Percentiles rank a stretch among this genome's conserved stretches.
Conservation (phyloP, 2,888 invertebrate genomes). For the Colostygia pectinataria region DNA sequence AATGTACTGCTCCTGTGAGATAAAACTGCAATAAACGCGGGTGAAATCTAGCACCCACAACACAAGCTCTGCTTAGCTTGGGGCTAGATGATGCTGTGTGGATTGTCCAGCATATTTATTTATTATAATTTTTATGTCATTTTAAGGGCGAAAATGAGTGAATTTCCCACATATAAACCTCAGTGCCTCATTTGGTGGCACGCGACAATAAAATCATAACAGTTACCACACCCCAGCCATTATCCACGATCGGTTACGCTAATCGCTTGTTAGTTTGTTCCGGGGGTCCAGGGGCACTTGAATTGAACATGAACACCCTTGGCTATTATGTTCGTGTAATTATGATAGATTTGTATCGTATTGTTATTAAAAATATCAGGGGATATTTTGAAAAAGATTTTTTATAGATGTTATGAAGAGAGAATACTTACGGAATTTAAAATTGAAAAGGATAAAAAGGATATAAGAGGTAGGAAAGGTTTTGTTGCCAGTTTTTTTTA, state of each 20-base stretch:
- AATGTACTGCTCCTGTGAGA: no score
- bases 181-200: conserved; percentile 25
- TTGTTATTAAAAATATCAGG: conserved; percentile 13
- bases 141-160: conserved; percentile 20
- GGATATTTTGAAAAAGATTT: not conserved
- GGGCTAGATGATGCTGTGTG: no score
- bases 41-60: no score
- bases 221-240: conserved; percentile 69
- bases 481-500: no score
- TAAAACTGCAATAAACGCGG: no score
- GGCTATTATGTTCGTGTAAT: conserved; percentile 19
- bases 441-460: no score
- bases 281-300: conserved; percentile 41
- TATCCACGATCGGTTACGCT: conserved; percentile 79
- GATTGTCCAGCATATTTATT: no score
- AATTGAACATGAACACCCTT: conserved; percentile 23
- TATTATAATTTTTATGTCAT: no score
- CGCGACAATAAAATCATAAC: conserved; percentile 41
- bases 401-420: not conserved
- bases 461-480: no score
- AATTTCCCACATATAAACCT: conserved; percentile 21
- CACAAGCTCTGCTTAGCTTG: no score
- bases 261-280: conserved; percentile 79
- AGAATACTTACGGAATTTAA: no score
- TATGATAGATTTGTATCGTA: conserved; percentile 27